These are phyloP conservation scores for Aplocera efformata DNA, from an alignment of 2,888 invertebrate species.

Conservation along the genomic window DNA sequence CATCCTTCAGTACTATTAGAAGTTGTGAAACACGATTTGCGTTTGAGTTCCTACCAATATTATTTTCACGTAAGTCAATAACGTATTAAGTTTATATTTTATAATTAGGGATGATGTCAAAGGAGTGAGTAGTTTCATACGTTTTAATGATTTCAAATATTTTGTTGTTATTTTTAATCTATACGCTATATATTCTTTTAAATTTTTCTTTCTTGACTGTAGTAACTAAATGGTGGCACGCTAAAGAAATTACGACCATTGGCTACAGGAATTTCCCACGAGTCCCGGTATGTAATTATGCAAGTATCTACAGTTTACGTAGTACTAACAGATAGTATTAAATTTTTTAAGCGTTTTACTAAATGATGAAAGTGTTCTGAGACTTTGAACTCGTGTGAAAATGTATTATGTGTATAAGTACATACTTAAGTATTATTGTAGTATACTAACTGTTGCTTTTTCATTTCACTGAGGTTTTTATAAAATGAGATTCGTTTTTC, in stretches of 20 bases:
- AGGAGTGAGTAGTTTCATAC: no score
- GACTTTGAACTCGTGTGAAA: constrained; percentile 18
- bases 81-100: no score
- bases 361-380: constrained; percentile 20
- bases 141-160: no score
- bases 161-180: neutral
- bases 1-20: no score
- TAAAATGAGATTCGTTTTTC: no score
- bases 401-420: constrained; percentile 6
- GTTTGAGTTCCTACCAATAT: no score
- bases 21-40: no score
- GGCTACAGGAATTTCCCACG: constrained; percentile 50
- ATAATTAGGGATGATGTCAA: no score
- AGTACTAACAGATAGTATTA: constrained; percentile 20
- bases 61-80: no score
- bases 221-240: constrained; percentile 36
- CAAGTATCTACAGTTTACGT: constrained; percentile 35
- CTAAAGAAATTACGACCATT: constrained; percentile 39
- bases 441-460: constrained; percentile 3
- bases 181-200: constrained; percentile 21
- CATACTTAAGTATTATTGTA: neutral
- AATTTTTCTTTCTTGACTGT: no score
- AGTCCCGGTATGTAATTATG: constrained; percentile 35
- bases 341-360: constrained; percentile 20
- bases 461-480: neutral